These are phyloP conservation scores for Harpalus rufipes DNA, from an alignment of 2,888 invertebrate species.

Conservation along the genomic window DNA sequence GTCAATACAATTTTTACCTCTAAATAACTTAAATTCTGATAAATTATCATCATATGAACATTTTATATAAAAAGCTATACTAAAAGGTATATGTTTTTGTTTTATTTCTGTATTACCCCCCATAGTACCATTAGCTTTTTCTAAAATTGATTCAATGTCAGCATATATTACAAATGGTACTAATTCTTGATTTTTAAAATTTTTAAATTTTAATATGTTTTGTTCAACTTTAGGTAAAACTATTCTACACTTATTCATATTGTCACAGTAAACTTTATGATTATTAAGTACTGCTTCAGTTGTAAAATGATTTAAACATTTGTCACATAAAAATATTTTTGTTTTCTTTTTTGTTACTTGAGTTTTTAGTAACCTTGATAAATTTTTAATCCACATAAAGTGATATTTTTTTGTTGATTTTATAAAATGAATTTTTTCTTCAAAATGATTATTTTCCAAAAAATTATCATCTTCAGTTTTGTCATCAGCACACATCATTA, in stretches of 20 bases:
- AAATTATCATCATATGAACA: conserved; percentile 68
- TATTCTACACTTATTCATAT: conserved; percentile 50
- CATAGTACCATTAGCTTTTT: not conserved
- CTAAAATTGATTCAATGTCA: conserved; percentile 68
- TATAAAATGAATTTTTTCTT: not conserved
- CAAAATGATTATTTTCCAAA: not conserved
- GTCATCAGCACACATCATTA: conserved; percentile 7
- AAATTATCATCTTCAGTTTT: not conserved
- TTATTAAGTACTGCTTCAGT: conserved; percentile 31
- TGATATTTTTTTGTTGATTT: conserved; percentile 34
- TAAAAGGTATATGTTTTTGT: conserved; percentile 32
- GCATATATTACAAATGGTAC: conserved; percentile 68
- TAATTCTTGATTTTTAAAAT: conserved; percentile 57
- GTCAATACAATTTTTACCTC: not conserved
- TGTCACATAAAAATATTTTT: conserved; percentile 60
- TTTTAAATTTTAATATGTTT: conserved; percentile 66
- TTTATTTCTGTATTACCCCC: conserved; percentile 4
- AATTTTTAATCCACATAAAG: conserved; percentile 66
- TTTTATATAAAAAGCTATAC: conserved; percentile 67
- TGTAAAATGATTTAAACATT: conserved; percentile 66
- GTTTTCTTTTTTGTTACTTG: conserved; percentile 32
- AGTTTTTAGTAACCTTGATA: conserved; percentile 53
- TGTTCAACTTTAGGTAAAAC: conserved; percentile 38
- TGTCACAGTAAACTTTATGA: conserved; percentile 57
- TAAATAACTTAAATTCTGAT: conserved; percentile 57